Conservation (phyloP, 2,888 invertebrate genomes). For the Parapristionchus giblindavisi region DNA sequence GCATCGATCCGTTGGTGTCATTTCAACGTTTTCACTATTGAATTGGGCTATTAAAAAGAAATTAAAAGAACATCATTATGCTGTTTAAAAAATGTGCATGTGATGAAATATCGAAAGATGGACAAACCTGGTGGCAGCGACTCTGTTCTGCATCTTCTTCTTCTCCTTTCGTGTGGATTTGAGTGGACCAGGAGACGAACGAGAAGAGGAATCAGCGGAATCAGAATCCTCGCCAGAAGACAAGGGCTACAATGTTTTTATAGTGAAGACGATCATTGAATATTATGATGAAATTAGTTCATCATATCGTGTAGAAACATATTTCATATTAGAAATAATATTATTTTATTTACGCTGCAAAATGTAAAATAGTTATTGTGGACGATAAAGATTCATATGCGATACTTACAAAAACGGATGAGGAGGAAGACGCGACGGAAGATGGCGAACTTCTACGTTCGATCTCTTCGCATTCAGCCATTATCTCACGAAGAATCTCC, state of each 20-base stretch:
- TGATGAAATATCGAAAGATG: too few species aligned
- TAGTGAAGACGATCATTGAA: too few species aligned
- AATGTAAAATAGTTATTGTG: too few species aligned
- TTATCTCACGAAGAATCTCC: constrained; percentile 64
- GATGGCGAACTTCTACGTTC: constrained; percentile 48
- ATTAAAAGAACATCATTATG: too few species aligned
- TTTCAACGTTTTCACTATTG: neutral
- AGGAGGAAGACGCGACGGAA: constrained; percentile 7
- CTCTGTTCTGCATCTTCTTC: constrained; percentile 40
- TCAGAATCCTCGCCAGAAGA: neutral
- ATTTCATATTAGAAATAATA: too few species aligned
- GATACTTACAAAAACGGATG: too few species aligned
- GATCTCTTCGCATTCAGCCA: constrained; percentile 66
- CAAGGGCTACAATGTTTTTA: constrained; percentile 4
- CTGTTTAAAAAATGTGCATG: too few species aligned
- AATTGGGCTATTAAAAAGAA: neutral
- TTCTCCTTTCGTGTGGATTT: constrained; percentile 22
- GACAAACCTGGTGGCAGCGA: constrained; percentile 33
- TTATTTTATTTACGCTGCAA: too few species aligned
- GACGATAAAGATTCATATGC: too few species aligned
- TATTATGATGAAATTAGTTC: too few species aligned
- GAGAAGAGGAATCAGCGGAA: neutral
- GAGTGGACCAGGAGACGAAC: constrained; percentile 4
- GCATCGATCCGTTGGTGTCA: neutral
- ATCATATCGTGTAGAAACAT: too few species aligned